Evolutionary conservation across 2,888 invertebrate genomes (phyloP), one percentile per base, ranked within the genome.

Genomic region (Ecdyonurus torrentis): DNA sequence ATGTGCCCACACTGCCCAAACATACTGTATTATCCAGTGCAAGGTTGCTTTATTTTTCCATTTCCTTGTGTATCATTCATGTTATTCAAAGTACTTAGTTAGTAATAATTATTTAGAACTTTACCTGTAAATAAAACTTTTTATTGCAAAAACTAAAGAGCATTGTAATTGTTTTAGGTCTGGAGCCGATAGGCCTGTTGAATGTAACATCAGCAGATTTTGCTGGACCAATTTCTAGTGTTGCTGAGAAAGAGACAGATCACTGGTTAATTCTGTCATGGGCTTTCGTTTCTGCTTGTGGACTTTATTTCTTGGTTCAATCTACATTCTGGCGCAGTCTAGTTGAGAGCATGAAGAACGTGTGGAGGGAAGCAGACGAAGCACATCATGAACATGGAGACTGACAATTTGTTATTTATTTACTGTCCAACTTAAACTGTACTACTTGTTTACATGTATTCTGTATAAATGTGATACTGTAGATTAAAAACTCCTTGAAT

Each of bases 251-350:
- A 67, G 87, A 87, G 67, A 83, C 85, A 0, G 95, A 96, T 74
- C 86, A 87, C 71, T 87, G 89, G 69, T 75, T 96, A 52, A 81
- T 87, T 61, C 71, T 92, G 7, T 86, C 95, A 0, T 96, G 94
- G 93, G 68, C 83, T 23, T 95, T 96, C 71, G 89, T 94, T 63
- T 72, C 87, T 3, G 72, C 84, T 2, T 90, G 90, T 71, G 78
- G 82, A 23, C 74, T 85, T 61, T 87, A 88, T 72, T 89, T 87
- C 70, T 85, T 90, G 63, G 83, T 85, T 52, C 84, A 86, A 70
- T 89, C 91, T 1, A 81, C 79, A 60, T 83, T 86, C 75, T 92
- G 88, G 83, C 81, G 77, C 63, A 85, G 86, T 77, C 83, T 92
- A 69, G 83, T 91, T 1, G 93, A 93, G 73, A 84, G 86, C 74